phyloP scores from a whole-genome alignment of 2,888 invertebrate species.

The Diploptera punctata region DNA sequence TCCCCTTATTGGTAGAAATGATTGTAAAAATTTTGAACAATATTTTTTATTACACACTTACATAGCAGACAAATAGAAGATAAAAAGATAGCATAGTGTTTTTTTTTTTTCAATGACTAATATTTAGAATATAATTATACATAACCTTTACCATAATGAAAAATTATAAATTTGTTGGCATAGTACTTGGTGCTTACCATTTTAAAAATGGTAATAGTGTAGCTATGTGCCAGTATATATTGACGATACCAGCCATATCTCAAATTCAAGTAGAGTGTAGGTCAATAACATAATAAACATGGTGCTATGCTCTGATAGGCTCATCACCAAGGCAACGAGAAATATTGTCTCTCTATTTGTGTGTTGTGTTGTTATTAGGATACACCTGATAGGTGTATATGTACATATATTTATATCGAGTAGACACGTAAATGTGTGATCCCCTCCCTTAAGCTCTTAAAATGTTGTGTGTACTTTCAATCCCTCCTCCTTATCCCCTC shows the following conservation, averaged over 20 bases:
- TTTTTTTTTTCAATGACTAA: constrained; percentile 1
- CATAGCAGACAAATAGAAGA: constrained; percentile 22
- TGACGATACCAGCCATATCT: constrained; percentile 4
- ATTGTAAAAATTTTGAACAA: neutral
- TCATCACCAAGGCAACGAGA: neutral
- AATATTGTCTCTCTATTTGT: constrained; percentile 26
- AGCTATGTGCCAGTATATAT: neutral
- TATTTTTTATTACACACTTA: neutral
- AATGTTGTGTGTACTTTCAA: constrained; percentile 17
- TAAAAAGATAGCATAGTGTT: neutral
- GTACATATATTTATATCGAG: constrained; percentile 35
- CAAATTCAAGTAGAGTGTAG: neutral
- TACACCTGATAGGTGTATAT: constrained; percentile 11
- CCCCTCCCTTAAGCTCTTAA: no score
- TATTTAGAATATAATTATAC: constrained; percentile 13
- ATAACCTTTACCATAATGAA: neutral
- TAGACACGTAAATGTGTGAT: constrained; percentile 22
- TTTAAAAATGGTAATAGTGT: neutral
- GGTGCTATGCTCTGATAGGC: constrained; percentile 15
- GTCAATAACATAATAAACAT: neutral
- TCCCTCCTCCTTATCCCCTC: neutral
- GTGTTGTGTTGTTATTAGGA: constrained; percentile 27
- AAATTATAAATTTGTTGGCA: neutral
- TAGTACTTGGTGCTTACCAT: constrained; percentile 6
- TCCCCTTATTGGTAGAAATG: constrained; percentile 15